Evolutionary conservation across 92 coral and sea anemone genomes (phyloP).

Genomic region (Montipora capitata): DNA sequence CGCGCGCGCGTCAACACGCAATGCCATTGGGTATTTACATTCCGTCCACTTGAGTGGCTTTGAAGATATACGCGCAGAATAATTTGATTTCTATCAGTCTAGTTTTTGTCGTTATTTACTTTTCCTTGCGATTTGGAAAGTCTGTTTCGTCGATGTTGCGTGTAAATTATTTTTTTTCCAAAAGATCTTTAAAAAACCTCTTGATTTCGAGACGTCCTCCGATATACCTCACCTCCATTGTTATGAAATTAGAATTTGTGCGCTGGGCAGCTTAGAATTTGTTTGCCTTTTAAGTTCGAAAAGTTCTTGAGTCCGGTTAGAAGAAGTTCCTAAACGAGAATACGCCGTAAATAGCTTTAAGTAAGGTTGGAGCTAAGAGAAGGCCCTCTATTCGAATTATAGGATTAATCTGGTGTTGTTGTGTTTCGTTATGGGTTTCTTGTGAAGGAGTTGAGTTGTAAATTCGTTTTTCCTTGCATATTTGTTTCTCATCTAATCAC

Average conservation of each 20-base stretch:
- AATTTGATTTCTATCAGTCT: slow-evolving; percentile 16
- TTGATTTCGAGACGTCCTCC: neutral
- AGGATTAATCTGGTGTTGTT: neutral
- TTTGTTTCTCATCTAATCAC: neutral
- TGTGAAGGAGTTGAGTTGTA: neutral
- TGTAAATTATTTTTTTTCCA: neutral
- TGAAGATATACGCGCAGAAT: neutral
- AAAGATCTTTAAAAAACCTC: too few relatives aligned
- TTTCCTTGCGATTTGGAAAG: neutral
- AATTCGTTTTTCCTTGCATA: neutral
- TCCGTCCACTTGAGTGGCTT: neutral
- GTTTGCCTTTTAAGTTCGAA: neutral
- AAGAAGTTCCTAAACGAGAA: neutral
- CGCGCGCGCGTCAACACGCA: slow-evolving; percentile 7
- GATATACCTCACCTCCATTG: neutral
- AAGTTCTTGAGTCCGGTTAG: neutral
- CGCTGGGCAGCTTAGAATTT: neutral
- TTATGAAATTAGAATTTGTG: neutral
- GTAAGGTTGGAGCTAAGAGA: neutral
- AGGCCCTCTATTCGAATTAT: neutral
- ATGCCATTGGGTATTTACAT: slow-evolving; percentile 30
- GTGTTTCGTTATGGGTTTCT: neutral
- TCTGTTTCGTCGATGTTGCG: neutral
- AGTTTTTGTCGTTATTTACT: neutral
- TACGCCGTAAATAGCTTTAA: neutral